phyloP scores from a whole-genome alignment of 2,888 invertebrate species.

The Pandemis cinnamomeana region DNA sequence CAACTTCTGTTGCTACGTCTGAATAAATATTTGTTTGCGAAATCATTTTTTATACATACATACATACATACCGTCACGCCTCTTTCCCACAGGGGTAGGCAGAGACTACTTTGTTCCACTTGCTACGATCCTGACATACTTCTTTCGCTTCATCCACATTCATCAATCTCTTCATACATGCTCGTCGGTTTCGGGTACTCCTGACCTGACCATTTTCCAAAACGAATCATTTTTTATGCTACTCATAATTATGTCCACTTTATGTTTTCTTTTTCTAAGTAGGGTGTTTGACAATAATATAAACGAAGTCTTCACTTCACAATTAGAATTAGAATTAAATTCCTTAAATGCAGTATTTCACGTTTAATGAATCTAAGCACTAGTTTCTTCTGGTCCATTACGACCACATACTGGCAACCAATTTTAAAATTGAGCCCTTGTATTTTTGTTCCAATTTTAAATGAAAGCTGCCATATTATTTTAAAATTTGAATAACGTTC shows the following conservation, averaged over 20 bases:
- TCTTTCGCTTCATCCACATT: too few species aligned
- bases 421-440: not conserved
- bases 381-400: too few species aligned
- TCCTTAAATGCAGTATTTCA: too few species aligned
- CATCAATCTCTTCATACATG: too few species aligned
- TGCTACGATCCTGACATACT: too few species aligned
- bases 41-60: conserved; percentile 12
- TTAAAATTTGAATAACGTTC: conserved; percentile 4
- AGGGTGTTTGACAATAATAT: not conserved
- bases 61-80: too few species aligned
- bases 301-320: not conserved
- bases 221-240: conserved; percentile 6
- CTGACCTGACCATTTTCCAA: too few species aligned
- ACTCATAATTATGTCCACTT: not conserved
- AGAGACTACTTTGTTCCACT: too few species aligned
- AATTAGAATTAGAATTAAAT: too few species aligned
- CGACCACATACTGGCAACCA: not conserved
- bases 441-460: conserved; percentile 9
- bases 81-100: too few species aligned
- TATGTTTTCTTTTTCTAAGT: not conserved
- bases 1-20: conserved; percentile 26
- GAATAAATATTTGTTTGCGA: conserved; percentile 11
- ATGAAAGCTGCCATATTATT: conserved; percentile 17
- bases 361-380: too few species aligned
- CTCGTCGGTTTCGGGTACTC: too few species aligned